Base-by-base conservation (phyloP, 2,113 vertebrate species). In the Cyprinus carpio region DNA sequence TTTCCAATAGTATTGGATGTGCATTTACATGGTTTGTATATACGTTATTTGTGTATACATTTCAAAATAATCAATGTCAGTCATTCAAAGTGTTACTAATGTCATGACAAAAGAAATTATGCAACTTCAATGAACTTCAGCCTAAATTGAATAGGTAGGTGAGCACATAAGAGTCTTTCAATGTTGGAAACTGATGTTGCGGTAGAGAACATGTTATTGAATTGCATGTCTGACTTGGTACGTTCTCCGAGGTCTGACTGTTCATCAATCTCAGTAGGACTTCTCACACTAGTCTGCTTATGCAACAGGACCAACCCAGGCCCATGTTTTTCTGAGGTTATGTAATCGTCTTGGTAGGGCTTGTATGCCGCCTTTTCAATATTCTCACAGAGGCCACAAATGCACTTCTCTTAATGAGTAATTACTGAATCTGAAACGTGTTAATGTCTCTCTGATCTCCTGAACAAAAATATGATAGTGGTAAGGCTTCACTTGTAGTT, bases 151-250 rank as follows among this genome's bases (percentile, higher is more conserved):
- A 37, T n/a, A 0, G 77, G 23, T 60, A 75, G 46, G 18, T 16
- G 25, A 43, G 46, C 15, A 62, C 77, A 58, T 62, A 43, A 3
- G 11, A 43, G 60, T 46, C 23, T 65, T 43, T 62, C 15, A 77
- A 23, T 23, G 43, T 31, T 15, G 29, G 6, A 27, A n/a, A 34
- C 64, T 75, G 72, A 81, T 77, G 60, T 71, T 27, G 16, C 60
- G 6, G n/a, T 51, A 31, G 31, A 43, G 64, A 18, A 74, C 20
- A 37, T 69, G 75, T 81, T 65, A 75, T 34, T 25, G 8, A 82
- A 84, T 86, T 31, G 31, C 25, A 64, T 64, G 72, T 78, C 71
- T 86, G 76, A 86, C 64, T 56, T 77, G 29, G 60, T 84, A 82
- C 85, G 84, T 84, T 84, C 82, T 83, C 56, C n/a, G 43, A 77